These are phyloP conservation scores for Trichogramma pretiosum DNA, from an alignment of 1,140 invertebrate genomes.

Conservation along the genomic window DNA sequence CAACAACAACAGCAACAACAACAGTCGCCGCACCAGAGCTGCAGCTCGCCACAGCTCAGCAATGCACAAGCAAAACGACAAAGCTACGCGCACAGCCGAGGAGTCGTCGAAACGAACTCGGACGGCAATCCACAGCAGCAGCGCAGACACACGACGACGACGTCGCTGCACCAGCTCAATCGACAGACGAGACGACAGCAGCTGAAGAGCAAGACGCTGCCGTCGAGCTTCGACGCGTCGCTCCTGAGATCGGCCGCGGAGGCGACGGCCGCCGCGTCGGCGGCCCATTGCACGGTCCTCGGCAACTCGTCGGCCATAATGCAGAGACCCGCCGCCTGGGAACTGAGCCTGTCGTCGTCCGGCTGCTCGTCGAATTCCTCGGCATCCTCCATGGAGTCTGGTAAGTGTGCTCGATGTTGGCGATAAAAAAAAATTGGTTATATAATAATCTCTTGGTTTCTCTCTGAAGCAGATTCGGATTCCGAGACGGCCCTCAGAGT, in stretches of 20 bases:
- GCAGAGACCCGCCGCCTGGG: constrained; percentile 16
- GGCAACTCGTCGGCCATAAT: constrained; percentile 20
- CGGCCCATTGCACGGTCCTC: constrained; percentile 24
- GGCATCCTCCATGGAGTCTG: constrained; percentile 20
- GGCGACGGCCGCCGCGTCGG: constrained; percentile 24
- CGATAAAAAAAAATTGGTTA: not conserved
- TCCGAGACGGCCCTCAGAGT: constrained; percentile 15
- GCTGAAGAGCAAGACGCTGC: constrained; percentile 25
- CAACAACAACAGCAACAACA: too few species aligned
- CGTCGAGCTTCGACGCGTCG: constrained; percentile 31
- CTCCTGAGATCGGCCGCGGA: constrained; percentile 26
- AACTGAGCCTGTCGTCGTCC: constrained; percentile 27
- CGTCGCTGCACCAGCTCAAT: constrained; percentile 26
- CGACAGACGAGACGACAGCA: constrained; percentile 27
- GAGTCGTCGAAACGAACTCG: not conserved
- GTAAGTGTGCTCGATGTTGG: not conserved
- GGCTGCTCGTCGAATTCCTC: constrained; percentile 26
- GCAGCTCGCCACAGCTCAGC: not conserved
- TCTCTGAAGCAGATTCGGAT: constrained; percentile 17
- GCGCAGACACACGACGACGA: not conserved
- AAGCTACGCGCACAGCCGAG: not conserved
- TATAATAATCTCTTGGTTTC: not conserved
- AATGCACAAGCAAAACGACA: not conserved
- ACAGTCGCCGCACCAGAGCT: too few species aligned
- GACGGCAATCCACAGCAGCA: not conserved